These are phyloP conservation scores for Xanthia icteritia DNA, from an alignment of 2,888 invertebrate species.

Conservation along the genomic window DNA sequence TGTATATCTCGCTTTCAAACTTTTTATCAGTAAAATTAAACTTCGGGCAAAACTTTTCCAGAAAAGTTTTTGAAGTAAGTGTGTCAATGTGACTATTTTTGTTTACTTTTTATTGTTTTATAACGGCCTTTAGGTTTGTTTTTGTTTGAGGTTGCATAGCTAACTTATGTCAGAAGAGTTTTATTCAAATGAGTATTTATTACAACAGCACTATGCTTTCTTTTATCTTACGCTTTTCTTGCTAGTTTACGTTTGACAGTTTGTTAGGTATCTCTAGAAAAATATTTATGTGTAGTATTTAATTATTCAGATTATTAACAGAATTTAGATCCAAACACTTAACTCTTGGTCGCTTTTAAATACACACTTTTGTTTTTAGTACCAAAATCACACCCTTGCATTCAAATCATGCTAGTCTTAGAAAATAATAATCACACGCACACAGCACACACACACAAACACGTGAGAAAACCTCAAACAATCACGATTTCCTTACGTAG, in stretches of 20 bases:
- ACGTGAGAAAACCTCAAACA: conserved; percentile 39
- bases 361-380: not conserved
- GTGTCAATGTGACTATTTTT: conserved; percentile 75
- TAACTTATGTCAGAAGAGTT: conserved; percentile 30
- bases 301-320: conserved; percentile 1
- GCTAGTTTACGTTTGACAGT: not conserved
- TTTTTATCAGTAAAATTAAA: conserved; percentile 67
- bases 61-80: conserved; percentile 73
- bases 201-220: not conserved
- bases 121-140: conserved; percentile 53
- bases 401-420: conserved; percentile 30
- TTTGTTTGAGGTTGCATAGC: conserved; percentile 56
- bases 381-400: conserved; percentile 13
- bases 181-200: conserved; percentile 10
- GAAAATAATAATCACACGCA: conserved; percentile 46
- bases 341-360: not conserved
- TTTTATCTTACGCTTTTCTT: not conserved
- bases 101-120: conserved; percentile 65
- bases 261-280: not conserved
- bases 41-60: conserved; percentile 73
- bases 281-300: not conserved
- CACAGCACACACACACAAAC: conserved; percentile 56
- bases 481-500: conserved; percentile 19
- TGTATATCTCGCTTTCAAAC: conserved; percentile 62
- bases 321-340: not conserved